Percentiles rank a stretch among this genome's conserved stretches.
phyloP scores from a whole-genome alignment of 2,888 invertebrate species.

The Linnaemya vulpina region DNA sequence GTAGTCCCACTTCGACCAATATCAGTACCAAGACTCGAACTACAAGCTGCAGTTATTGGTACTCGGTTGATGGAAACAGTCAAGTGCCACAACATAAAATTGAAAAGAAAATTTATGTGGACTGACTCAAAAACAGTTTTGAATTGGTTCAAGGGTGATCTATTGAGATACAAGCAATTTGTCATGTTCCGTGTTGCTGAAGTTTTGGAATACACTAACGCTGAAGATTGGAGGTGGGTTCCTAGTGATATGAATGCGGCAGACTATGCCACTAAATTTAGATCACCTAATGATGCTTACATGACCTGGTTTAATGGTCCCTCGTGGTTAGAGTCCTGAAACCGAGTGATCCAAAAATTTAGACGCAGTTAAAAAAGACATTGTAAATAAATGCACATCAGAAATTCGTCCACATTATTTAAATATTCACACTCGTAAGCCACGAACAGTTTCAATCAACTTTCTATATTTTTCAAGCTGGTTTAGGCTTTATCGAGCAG shows the following conservation, averaged over 20 bases:
- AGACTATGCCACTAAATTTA: conserved; percentile 23
- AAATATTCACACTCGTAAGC: neutral
- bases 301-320: conserved; percentile 9
- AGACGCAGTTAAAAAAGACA: neutral
- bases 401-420: conserved; percentile 17
- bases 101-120: conserved; percentile 46
- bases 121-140: conserved; percentile 20
- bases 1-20: neutral
- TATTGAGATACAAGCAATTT: neutral
- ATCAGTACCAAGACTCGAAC: neutral
- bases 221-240: conserved; percentile 33
- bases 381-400: neutral
- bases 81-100: neutral
- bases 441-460: neutral
- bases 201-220: conserved; percentile 57
- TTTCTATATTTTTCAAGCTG: conserved; percentile 22
- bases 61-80: neutral
- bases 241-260: neutral
- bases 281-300: neutral
- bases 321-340: conserved; percentile 3
- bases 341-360: conserved; percentile 1
- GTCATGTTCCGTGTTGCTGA: conserved; percentile 66
- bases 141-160: conserved; percentile 66
- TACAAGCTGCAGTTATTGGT: neutral
- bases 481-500: neutral